Conservation (phyloP, 2,888 invertebrate genomes). For the Aphodius sticticus region DNA sequence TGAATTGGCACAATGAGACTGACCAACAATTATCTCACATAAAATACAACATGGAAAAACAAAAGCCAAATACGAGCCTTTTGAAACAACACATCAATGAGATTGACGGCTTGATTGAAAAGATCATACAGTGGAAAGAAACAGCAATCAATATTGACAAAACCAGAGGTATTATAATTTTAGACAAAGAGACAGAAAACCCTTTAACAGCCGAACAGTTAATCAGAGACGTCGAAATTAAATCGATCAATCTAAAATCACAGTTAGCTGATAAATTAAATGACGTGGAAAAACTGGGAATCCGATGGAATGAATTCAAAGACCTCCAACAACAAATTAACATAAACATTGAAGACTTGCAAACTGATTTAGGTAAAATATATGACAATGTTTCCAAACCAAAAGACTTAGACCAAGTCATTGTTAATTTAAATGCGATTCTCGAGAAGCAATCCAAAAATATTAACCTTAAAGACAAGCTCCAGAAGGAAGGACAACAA, state of each 20-base stretch:
- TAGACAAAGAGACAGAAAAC: slow-evolving; percentile 74
- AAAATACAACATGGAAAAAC: slow-evolving; percentile 80
- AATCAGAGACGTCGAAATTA: slow-evolving; percentile 77
- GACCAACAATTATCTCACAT: slow-evolving; percentile 81
- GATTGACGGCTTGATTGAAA: slow-evolving; percentile 72
- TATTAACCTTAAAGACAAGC: slow-evolving; percentile 70
- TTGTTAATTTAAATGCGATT: slow-evolving; percentile 64
- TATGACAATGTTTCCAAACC: slow-evolving; percentile 62
- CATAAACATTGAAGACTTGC: slow-evolving; percentile 69
- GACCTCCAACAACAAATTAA: slow-evolving; percentile 75
- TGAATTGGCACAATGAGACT: slow-evolving; percentile 83
- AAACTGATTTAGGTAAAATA: slow-evolving; percentile 66
- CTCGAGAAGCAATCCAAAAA: slow-evolving; percentile 66
- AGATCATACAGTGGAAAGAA: slow-evolving; percentile 75
- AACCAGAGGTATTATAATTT: slow-evolving; percentile 71
- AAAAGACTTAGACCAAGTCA: slow-evolving; percentile 61
- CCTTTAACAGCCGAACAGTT: slow-evolving; percentile 77
- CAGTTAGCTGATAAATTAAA: slow-evolving; percentile 74
- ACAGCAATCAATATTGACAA: slow-evolving; percentile 74
- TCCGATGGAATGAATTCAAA: slow-evolving; percentile 82
- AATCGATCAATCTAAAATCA: slow-evolving; percentile 71
- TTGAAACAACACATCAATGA: slow-evolving; percentile 75
- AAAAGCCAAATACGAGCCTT: slow-evolving; percentile 75
- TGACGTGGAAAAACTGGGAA: slow-evolving; percentile 73
- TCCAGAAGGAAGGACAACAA: slow-evolving; percentile 81